Evolutionary conservation across 2,888 invertebrate species (phyloP).

Genomic region (Cecidostiba fungosa): DNA sequence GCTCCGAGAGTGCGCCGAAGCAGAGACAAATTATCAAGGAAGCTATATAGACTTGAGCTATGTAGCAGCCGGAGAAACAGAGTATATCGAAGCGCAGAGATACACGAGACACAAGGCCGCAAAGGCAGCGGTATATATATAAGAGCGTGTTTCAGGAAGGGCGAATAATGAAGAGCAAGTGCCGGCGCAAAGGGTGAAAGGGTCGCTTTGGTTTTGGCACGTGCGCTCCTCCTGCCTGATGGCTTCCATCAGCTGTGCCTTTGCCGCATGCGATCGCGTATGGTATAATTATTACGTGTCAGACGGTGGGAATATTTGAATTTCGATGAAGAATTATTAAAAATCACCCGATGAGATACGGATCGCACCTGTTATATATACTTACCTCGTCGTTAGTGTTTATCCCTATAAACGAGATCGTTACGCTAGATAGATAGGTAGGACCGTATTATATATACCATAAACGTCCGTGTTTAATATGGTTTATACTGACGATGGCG

Average conservation of each 20-base stretch:
- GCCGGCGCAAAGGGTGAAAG: slow-evolving; percentile 67
- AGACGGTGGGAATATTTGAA: neutral
- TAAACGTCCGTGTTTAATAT: slow-evolving; percentile 4
- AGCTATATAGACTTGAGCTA: neutral
- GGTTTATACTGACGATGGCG: neutral
- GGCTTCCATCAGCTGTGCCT: slow-evolving; percentile 68
- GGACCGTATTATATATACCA: slow-evolving; percentile 43
- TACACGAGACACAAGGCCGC: slow-evolving; percentile 66
- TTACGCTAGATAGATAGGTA: too few species aligned
- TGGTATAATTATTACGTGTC: slow-evolving; percentile 69
- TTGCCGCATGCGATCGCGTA: slow-evolving; percentile 62
- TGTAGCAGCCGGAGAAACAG: neutral
- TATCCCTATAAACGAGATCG: neutral
- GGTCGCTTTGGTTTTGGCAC: slow-evolving; percentile 70
- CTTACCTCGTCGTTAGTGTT: neutral
- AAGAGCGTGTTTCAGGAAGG: neutral
- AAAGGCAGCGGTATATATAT: neutral
- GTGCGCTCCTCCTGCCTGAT: slow-evolving; percentile 70
- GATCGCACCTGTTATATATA: neutral
- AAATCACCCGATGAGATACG: neutral
- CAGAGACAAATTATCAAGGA: slow-evolving; percentile 52
- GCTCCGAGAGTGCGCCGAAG: slow-evolving; percentile 37
- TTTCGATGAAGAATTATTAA: too few species aligned
- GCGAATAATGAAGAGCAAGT: slow-evolving; percentile 66
- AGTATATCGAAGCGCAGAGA: slow-evolving; percentile 34